phyloP scores from a whole-genome alignment of 2,888 invertebrate species.

The Ashinkailepas kermadecensis region DNA sequence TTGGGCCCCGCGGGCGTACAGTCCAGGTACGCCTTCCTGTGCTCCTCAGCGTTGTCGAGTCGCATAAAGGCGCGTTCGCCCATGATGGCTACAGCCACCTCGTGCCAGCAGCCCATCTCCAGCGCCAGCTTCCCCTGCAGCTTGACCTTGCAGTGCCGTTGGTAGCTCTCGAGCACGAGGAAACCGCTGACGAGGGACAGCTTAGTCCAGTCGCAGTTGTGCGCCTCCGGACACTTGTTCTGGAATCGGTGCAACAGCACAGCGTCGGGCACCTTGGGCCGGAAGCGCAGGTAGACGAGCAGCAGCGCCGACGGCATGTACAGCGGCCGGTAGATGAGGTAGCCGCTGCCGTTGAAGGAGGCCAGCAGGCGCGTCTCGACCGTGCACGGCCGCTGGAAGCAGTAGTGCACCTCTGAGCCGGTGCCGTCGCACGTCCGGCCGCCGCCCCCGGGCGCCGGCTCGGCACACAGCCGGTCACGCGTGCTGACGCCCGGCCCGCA shows the following conservation, averaged over 20 bases:
- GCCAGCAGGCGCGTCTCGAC: neutral
- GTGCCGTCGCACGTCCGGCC: neutral
- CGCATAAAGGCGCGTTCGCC: constrained; percentile 18
- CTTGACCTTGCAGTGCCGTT: neutral
- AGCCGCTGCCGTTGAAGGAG: constrained; percentile 11
- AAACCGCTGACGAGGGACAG: neutral
- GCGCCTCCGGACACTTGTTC: constrained; percentile 22
- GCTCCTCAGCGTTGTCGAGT: neutral
- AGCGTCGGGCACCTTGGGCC: neutral
- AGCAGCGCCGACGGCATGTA: constrained; percentile 8
- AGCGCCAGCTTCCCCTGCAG: neutral
- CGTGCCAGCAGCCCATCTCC: constrained; percentile 9
- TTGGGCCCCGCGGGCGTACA: neutral
- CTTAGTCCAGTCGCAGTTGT: neutral
- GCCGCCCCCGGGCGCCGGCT: neutral
- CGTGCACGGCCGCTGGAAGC: constrained; percentile 20
- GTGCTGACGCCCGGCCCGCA: neutral
- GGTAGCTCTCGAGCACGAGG: neutral
- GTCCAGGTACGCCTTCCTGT: neutral
- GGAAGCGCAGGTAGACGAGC: constrained; percentile 3
- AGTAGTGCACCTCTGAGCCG: constrained; percentile 15
- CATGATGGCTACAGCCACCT: neutral
- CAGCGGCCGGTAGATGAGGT: constrained; percentile 6
- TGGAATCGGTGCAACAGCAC: constrained; percentile 18
- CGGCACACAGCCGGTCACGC: neutral